phyloP scores from a whole-genome alignment of 2,888 invertebrate species.

The Ischnura elegans region DNA sequence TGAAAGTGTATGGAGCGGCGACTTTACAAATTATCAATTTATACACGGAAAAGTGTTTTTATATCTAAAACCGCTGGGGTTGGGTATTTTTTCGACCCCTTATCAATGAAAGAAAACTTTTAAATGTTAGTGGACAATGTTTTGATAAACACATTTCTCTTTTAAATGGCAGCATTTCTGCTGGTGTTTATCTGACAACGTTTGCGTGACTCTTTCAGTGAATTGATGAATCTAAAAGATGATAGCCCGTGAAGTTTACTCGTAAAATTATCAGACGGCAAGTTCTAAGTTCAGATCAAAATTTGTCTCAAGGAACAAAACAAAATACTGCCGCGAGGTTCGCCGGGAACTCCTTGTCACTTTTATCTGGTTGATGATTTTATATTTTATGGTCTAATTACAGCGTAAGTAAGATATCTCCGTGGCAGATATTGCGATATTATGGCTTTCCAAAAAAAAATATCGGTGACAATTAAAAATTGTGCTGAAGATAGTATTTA shows the following conservation, averaged over 20 bases:
- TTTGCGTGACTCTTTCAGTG: conserved; percentile 7
- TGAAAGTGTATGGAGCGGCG: neutral
- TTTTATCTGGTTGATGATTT: neutral
- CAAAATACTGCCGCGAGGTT: neutral
- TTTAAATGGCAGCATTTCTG: neutral
- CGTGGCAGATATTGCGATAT: neutral
- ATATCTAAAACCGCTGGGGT: neutral
- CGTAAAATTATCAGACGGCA: neutral
- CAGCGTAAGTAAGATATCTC: neutral
- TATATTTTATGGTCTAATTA: neutral
- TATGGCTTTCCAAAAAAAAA: neutral
- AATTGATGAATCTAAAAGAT: conserved; percentile 22
- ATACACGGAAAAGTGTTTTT: neutral
- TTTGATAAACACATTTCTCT: neutral
- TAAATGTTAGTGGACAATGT: neutral
- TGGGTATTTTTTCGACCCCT: neutral
- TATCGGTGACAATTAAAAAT: neutral
- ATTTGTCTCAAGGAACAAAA: neutral
- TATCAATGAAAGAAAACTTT: neutral
- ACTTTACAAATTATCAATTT: neutral
- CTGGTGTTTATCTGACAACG: neutral
- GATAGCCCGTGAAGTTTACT: neutral
- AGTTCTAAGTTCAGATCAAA: neutral
- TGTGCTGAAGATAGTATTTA: neutral
- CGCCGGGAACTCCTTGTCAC: neutral